Evolutionary conservation across 2,888 invertebrate species (phyloP), one percentile per base, ranked within the genome.

Genomic region (Malthinus seriepunctatus): DNA sequence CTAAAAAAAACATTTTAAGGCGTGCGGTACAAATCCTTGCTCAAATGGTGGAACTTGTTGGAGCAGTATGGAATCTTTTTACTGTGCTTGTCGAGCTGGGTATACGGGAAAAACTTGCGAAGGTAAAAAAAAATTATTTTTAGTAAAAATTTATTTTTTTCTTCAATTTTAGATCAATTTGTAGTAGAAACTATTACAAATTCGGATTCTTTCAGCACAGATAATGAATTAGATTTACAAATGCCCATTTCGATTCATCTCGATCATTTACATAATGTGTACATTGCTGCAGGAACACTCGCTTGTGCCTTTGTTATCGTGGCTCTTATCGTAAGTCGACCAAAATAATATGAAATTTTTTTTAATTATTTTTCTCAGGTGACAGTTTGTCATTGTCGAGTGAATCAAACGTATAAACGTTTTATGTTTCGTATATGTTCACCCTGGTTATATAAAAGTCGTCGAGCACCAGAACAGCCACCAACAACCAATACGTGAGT

Each of bases 21-120:
- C 86, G 42, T 89, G 89, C 76, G 87, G 66, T 53, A 86, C 86
- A 65, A 88, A 87, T 74, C 89, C 88, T 0, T 90, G 90, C 73
- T 84, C 86, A 45, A 88, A 90, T 73, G 89, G 89, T 32, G 90
- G 90, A 51, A 89, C 89, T 44, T 90, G 90, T 76, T 90, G 89
- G 89, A 88, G 86, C 69, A 88, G 87, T 65, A 83, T 87, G 56
- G 88, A 88, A 72, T 86, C 87, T 6, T 91, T 88, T 79, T 87
- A 88, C 74, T 94, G 94, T 76, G 86, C 88, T 51, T 94, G 94
- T 73, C 83, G 88, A 48, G 86, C 89, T 8, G 92, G 91, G 6
- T 93, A 86, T 73, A 88, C 86, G 1, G 93, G 93, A 34, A 87
- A 86, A 71, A 85, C 88, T 67, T 94, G 93, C 76, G 89, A 91